phyloP scores from a whole-genome alignment of 2,113 vertebrate species.

The Ramphastos sulfuratus region DNA sequence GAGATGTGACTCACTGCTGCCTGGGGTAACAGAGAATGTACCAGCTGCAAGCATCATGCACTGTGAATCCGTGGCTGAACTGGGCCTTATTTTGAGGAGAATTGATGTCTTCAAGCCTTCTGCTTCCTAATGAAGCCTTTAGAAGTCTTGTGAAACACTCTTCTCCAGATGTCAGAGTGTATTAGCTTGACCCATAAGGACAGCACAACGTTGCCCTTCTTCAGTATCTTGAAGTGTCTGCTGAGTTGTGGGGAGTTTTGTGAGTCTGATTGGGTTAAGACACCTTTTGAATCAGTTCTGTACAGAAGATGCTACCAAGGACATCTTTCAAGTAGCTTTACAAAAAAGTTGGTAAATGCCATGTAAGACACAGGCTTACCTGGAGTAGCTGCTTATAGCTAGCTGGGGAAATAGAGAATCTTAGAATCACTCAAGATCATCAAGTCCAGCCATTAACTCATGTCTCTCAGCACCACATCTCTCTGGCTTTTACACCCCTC shows the following conservation, averaged over 20 bases:
- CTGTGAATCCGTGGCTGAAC: neutral
- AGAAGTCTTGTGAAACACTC: neutral
- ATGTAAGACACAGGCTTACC: fast-evolving
- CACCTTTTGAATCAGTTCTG: fast-evolving
- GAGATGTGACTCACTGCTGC: neutral
- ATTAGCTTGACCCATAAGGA: neutral
- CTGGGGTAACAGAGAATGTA: neutral
- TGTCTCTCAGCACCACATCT: neutral
- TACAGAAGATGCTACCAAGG: neutral
- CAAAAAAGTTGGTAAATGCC: neutral
- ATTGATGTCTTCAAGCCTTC: fast-evolving
- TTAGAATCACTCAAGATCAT: fast-evolving
- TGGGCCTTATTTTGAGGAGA: neutral
- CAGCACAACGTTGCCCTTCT: fast-evolving
- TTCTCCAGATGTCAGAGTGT: no score
- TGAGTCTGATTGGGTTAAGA: neutral
- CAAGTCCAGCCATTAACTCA: neutral
- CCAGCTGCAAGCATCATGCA: neutral
- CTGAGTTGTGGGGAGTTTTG: fast-evolving
- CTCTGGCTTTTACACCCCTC: no score
- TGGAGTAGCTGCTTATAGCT: neutral
- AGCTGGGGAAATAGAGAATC: neutral
- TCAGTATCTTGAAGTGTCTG: neutral
- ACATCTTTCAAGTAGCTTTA: neutral
- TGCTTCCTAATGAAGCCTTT: neutral